phyloP scores from a whole-genome alignment of 2,888 invertebrate genomes.

The Caenorhabditis japonica region DNA sequence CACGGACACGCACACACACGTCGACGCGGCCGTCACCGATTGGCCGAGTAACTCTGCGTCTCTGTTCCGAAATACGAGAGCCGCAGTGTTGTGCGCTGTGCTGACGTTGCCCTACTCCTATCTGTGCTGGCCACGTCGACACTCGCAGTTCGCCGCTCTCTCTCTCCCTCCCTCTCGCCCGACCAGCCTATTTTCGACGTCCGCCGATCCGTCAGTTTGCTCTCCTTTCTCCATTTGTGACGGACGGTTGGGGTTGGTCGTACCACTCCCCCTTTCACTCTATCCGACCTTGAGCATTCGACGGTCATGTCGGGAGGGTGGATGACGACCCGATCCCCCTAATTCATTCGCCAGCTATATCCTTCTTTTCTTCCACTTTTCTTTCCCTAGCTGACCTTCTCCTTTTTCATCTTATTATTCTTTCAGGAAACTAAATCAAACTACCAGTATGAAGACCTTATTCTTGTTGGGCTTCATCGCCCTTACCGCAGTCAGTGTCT shows the following conservation, averaged over 20 bases:
- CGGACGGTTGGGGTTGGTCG: constrained; percentile 26
- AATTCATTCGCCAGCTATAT: constrained; percentile 31
- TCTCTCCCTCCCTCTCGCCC: constrained; percentile 12
- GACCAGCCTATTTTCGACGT: constrained; percentile 9
- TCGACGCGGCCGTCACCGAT: constrained; percentile 37
- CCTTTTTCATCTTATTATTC: constrained; percentile 1
- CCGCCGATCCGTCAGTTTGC: constrained; percentile 37
- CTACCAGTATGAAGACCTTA: constrained; percentile 69
- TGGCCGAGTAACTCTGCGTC: constrained; percentile 44
- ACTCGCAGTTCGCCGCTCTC: constrained; percentile 26
- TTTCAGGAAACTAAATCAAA: constrained; percentile 39
- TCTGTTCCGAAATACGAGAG: constrained; percentile 14
- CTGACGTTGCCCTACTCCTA: constrained; percentile 47
- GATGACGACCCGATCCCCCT: constrained; percentile 37
- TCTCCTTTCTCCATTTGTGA: constrained; percentile 22
- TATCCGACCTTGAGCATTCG: constrained; percentile 46
- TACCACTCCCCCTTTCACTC: constrained; percentile 32
- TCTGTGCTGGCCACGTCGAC: constrained; percentile 47
- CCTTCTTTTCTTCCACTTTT: constrained; percentile 25
- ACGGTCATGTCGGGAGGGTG: constrained; percentile 26
- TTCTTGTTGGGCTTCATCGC: constrained; percentile 66
- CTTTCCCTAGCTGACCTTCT: constrained; percentile 16
- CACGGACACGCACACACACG: constrained; percentile 4
- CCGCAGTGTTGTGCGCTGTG: constrained; percentile 26
- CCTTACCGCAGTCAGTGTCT: constrained; percentile 61